Base-by-base conservation (phyloP, 2,113 vertebrate genomes). In the Mus musculus region DNA sequence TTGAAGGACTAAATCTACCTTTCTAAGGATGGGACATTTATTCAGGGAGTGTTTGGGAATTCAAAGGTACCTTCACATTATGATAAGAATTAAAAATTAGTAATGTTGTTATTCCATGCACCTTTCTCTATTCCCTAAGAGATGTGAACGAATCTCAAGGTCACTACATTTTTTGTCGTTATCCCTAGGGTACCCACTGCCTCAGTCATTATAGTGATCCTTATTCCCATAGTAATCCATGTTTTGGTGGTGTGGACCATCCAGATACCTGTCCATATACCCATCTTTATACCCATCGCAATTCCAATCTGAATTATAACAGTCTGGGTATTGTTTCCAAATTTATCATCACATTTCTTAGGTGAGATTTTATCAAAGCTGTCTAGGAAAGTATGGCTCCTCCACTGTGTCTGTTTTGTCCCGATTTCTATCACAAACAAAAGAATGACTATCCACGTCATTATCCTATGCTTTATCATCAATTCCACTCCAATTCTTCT, bases 101-200 rank as follows among this genome's bases (percentile, higher is more conserved):
- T 93, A 95, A 80, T 71, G 87, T 93, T 77, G 54, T 22, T 65
- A 89, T 94, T 75, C 30, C 9, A 36, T 54, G 49, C 33, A 82
- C 81, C 77, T 76, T 95, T 87, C 54, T 85, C 94, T 71, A 87
- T 39, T 80, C 87, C 90, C 92, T 96, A 87, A 52, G 52, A 67
- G 63, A 78, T 95, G 9, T 89, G 46, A 89, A 81, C 14, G 20
- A 59, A 39, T 76, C 75, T 67, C 69, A 89, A 93, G 42, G 63
- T 89, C 65, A 89, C 71, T 88, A 77, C 72, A 65, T 75, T 95
- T 88, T 99, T 99, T 61, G 59, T 61, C 7, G 7, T 61, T 61
- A 1, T 99, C 99, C 24, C 99, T 99, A 12, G 99, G 99, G 97
- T 99, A 99, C 1, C 98, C 98, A 2, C 98, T 98, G 96, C 98